A percentile compares a stretch with the other conserved stretches of the same genome.
Conservation (phyloP, 2,888 invertebrate species). For the Lasioglossum morio region DNA sequence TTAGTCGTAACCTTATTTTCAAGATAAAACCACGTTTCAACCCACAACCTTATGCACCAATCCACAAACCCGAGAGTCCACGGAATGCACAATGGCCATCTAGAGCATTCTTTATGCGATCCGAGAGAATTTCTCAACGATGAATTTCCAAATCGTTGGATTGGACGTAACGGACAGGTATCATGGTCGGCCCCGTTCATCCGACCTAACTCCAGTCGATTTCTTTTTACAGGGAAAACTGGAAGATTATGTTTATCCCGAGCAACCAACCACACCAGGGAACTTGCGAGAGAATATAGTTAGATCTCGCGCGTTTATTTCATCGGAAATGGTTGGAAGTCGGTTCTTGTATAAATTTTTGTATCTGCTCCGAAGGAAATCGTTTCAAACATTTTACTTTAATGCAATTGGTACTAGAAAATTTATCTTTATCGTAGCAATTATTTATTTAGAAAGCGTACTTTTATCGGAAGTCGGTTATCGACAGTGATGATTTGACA, state of each 20-base stretch:
- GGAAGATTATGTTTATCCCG: background rate
- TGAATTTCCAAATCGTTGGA: conserved; percentile 1
- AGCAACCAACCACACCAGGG: conserved; percentile 1
- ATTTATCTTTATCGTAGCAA: too few species aligned
- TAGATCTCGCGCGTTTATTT: background rate
- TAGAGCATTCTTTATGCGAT: background rate
- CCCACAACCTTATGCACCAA: background rate
- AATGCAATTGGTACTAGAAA: too few species aligned
- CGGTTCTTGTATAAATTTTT: background rate
- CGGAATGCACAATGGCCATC: background rate
- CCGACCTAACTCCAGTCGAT: conserved; percentile 4
- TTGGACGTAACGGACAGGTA: conserved; percentile 1
- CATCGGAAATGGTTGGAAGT: background rate
- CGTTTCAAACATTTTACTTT: too few species aligned
- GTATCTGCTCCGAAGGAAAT: background rate
- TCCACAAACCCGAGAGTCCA: background rate
- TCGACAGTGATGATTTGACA: too few species aligned
- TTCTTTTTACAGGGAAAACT: background rate
- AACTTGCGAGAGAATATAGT: background rate
- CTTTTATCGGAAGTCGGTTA: too few species aligned
- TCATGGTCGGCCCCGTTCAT: background rate
- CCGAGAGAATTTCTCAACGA: background rate
- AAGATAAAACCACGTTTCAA: background rate
- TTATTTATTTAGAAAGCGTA: too few species aligned
- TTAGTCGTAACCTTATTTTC: too few species aligned